Evolutionary conservation across 2,888 invertebrate species (phyloP), one percentile per base, ranked within the genome.

Genomic region (Gasteruption jaculator): DNA sequence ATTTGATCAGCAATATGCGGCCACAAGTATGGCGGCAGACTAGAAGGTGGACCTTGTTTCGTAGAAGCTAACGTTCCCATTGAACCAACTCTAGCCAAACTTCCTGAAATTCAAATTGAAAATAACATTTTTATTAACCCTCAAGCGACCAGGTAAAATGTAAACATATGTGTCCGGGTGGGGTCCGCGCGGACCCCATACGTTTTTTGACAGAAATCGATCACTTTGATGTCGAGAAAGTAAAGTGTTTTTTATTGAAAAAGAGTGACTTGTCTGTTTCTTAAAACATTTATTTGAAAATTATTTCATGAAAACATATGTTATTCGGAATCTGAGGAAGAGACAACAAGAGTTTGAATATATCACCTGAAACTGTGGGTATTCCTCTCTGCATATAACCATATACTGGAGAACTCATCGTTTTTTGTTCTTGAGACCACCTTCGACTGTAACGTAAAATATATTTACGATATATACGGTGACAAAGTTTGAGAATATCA

Each of bases 341-440:
- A 11, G 15, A n/a, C n/a, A 8, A 29, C 2, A 21, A n/a, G n/a
- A 27, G 27, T n/a, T 27, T 27, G 11, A 11, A 8, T 31, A n/a
- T n/a, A 33, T 36, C 53, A 61, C 63, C 66, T 42, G 70, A 68
- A 12, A 70, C 48, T 3, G 70, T 70, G 21, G 69, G 69, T 22
- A 68, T 64, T 27, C 74, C 75, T 63, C 67, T 64, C 46, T 86
- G 85, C 83, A 90, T 87, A 61, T 90, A 91, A 50, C 86, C 90
- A 71, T 91, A 91, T 4, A 91, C 86, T 0, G 91, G 91, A 0
- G 89, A 89, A 0, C 86, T 85, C 61, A 83, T 73, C 41, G 82
- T 80, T 65, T 91, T 92, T 64, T 91, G 90, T 57, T 92, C 91
- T 3, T 86, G 79, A 34, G 86, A 90, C 92, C 92, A 93, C 54